phyloP scores from a whole-genome alignment of 2,888 invertebrate genomes.

The Caenorhabditis angaria region DNA sequence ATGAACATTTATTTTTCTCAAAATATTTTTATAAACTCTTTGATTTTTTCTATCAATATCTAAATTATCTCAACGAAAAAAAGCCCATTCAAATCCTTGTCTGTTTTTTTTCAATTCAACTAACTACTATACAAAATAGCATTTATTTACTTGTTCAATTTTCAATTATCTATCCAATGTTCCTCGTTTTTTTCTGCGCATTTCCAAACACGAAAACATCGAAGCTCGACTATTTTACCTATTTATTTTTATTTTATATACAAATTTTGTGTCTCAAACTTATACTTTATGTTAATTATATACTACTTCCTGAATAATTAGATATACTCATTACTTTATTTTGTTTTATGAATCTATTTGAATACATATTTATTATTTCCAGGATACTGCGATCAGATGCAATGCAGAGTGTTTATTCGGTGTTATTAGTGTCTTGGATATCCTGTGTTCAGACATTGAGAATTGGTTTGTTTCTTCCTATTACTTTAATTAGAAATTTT shows the following conservation, averaged over 20 bases:
- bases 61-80: too few relatives aligned
- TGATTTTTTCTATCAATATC: too few relatives aligned
- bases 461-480: not conserved
- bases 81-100: too few relatives aligned
- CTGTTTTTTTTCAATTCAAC: too few relatives aligned
- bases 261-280: not conserved
- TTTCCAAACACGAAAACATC: too few relatives aligned
- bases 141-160: slow-evolving; percentile 1
- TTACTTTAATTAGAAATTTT: not conserved
- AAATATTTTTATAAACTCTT: too few relatives aligned
- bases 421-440: slow-evolving; percentile 5
- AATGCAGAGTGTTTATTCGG: slow-evolving; percentile 40
- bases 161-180: not conserved
- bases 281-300: slow-evolving; percentile 4
- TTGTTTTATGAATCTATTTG: too few relatives aligned
- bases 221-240: not conserved
- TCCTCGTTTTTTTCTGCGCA: not conserved
- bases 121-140: not conserved
- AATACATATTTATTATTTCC: not conserved
- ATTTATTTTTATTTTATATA: not conserved
- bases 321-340: too few relatives aligned
- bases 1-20: too few relatives aligned
- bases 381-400: slow-evolving; percentile 34
- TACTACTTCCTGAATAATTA: too few relatives aligned
- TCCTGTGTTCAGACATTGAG: not conserved